Evolutionary conservation across 2,797 vertebrate genomes (phyloP).

Genomic region (Numenius phaeopus): DNA sequence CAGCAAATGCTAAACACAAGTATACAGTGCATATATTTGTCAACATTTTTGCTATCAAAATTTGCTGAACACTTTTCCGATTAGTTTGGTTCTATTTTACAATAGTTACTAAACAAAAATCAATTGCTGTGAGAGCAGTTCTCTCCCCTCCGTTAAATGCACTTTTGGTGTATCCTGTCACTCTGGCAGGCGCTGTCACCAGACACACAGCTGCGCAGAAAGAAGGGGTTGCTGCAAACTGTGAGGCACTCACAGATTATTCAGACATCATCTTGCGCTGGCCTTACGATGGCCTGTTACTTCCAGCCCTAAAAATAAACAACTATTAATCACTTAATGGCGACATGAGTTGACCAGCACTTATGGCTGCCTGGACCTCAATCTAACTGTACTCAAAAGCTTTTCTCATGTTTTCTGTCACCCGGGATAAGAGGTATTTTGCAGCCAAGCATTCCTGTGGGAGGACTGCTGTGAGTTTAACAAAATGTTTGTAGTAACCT

Average conservation of each 20-base stretch:
- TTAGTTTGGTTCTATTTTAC: background rate
- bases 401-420: slow-evolving; percentile 76
- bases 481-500: slow-evolving; percentile 84
- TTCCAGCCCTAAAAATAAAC: slow-evolving; percentile 88
- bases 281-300: slow-evolving; percentile 79
- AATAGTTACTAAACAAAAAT: background rate
- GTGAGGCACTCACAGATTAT: slow-evolving; percentile 75
- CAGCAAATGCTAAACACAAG: background rate
- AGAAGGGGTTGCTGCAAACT: slow-evolving; percentile 76
- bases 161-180: slow-evolving; percentile 63
- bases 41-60: background rate
- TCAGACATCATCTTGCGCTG: slow-evolving; percentile 80
- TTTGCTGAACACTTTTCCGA: background rate
- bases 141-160: background rate
- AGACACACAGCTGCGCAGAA: slow-evolving; percentile 73
- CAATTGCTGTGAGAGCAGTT: background rate
- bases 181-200: slow-evolving; percentile 65
- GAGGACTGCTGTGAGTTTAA: slow-evolving; percentile 66
- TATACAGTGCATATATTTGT: background rate
- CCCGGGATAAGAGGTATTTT: slow-evolving; percentile 77
- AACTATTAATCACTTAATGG: slow-evolving; percentile 84
- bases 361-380: slow-evolving; percentile 73
- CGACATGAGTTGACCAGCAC: slow-evolving; percentile 76
- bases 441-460: slow-evolving; percentile 76
- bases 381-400: slow-evolving; percentile 69